Evolutionary conservation across 2,888 invertebrate genomes (phyloP), one percentile per base, ranked within the genome.

Genomic region (Bhutanitis thaidina): DNA sequence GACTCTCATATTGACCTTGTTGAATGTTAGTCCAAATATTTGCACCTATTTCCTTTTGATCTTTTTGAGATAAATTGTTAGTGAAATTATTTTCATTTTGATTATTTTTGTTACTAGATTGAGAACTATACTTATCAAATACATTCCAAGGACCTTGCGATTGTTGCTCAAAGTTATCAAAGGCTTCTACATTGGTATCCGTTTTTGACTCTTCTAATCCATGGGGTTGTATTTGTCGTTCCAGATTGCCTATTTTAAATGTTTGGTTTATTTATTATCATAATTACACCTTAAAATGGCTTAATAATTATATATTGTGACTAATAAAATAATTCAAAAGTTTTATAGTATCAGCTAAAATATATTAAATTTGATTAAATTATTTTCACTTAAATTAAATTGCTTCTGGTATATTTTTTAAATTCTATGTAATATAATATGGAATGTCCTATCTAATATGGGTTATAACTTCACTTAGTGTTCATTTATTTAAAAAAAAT

Each of bases 91-190:
- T 8, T 27, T 20, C 37, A 38, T 20, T 13, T 9, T 30, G 12
- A 20, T 32, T 10, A 25, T 27, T 39, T 20, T 38, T 38, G 32
- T 30, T 30, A 16, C 7, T 32, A 39, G 1, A 7, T 32, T 39
- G 32, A 25, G 20, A 13, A 34, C 32, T 13, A 38, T 48, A 10
- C 34, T 40, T 40, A 1, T 37, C 27, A 38, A 39, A 38, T 12
- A 30, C 29, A 43, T 53, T 29, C 50, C 45, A 43, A 10, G 10
- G 27, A 32, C 51, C 43, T 27, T 60, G 51, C 14, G 39, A 46
- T 49, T 64, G 58, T 35, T 65, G 64, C 7, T 47, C 57, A 30
- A 27, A 25, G 46, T 62, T 43, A 27, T 59, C 58, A 30, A 16
- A 43, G 20, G 25, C 36, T 15, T 40, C 16, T 15, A 37, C n/a